phyloP scores from a whole-genome alignment of 2,888 invertebrate genomes.

The Stenodera caucasica region DNA sequence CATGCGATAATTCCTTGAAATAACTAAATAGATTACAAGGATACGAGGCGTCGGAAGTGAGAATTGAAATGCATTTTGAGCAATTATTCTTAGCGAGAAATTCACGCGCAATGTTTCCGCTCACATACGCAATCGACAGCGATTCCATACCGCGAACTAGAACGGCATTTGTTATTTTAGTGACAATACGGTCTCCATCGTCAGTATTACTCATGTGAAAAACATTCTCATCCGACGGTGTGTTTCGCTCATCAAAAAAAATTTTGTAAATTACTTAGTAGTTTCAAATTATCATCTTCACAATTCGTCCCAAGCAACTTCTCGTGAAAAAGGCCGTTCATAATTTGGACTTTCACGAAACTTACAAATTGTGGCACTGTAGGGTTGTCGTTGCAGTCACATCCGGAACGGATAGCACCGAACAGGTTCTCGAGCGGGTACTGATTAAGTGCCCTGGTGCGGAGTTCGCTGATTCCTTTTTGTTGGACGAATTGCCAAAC shows the following conservation, averaged over 20 bases:
- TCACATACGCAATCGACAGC: background rate
- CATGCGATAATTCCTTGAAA: background rate
- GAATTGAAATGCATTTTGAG: no score
- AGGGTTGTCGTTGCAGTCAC: constrained; percentile 23
- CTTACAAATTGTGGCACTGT: constrained; percentile 19
- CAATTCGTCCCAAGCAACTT: constrained; percentile 8
- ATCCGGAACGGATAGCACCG: constrained; percentile 17
- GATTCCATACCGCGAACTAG: background rate
- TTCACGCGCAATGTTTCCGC: background rate
- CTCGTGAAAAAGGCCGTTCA: constrained; percentile 15
- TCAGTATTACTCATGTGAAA: background rate
- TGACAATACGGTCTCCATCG: background rate
- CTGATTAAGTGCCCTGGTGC: background rate
- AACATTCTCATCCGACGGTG: background rate
- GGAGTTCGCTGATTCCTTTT: background rate
- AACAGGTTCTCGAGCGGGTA: constrained; percentile 7
- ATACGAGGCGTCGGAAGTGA: no score
- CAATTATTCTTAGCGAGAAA: no score
- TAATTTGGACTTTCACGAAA: constrained; percentile 18
- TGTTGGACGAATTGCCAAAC: background rate
- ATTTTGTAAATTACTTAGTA: constrained; percentile 6
- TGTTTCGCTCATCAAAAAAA: background rate
- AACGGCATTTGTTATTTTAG: background rate
- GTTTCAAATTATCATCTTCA: constrained; percentile 6
- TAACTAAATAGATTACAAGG: no score